Percentiles rank a stretch among this genome's conserved stretches.
Conservation (phyloP, 2,888 invertebrate species). For the Schrankia costaestrigalis region DNA sequence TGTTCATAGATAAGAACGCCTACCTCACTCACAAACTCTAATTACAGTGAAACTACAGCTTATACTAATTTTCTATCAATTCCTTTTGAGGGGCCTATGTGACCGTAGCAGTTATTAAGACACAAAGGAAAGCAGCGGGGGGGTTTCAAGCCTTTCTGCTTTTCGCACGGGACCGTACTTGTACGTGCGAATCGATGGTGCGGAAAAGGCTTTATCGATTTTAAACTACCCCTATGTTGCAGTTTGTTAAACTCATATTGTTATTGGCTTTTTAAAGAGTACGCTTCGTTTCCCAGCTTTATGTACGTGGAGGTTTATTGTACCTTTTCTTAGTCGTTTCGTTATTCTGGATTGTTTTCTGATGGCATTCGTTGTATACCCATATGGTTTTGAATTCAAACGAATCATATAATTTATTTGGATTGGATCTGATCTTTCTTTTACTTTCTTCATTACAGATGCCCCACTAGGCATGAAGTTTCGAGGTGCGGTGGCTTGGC, state of each 20-base stretch:
- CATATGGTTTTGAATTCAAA: too few species aligned
- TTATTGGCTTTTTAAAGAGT: slow-evolving; percentile 55
- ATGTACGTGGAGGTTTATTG: slow-evolving; percentile 22
- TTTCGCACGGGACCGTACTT: slow-evolving; percentile 26
- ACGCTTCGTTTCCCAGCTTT: slow-evolving; percentile 22
- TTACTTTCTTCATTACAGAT: too few species aligned
- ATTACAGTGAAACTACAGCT: slow-evolving; percentile 35
- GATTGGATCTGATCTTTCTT: too few species aligned
- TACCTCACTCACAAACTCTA: too few species aligned
- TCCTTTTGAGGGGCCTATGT: slow-evolving; percentile 61
- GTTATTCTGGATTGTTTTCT: too few species aligned
- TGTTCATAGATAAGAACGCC: too few species aligned
- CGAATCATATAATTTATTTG: too few species aligned
- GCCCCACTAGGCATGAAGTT: too few species aligned
- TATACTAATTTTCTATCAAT: slow-evolving; percentile 59
- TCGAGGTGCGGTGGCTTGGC: too few species aligned
- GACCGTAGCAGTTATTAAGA: slow-evolving; percentile 47
- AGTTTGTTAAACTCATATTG: slow-evolving; percentile 62
- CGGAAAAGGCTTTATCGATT: slow-evolving; percentile 62
- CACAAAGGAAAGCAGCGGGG: slow-evolving; percentile 53
- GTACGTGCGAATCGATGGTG: slow-evolving; percentile 57
- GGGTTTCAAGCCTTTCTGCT: too few species aligned
- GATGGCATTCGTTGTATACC: too few species aligned
- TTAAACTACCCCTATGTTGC: slow-evolving; percentile 55
- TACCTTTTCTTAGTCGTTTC: neutral